Base-by-base conservation (phyloP, 2,113 vertebrate species). In the Theropithecus gelada region DNA sequence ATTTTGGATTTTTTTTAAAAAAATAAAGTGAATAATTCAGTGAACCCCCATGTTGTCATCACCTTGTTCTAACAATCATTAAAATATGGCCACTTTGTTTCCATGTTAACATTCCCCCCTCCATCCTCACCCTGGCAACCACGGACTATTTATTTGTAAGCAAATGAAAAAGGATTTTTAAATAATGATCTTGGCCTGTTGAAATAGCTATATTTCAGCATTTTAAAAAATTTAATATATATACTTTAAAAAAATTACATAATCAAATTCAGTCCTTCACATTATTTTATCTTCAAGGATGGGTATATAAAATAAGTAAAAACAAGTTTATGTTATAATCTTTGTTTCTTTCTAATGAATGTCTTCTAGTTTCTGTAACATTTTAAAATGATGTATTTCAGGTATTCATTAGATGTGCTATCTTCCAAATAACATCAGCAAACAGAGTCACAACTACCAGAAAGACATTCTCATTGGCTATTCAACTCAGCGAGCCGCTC, bases 351-450 rank as follows among this genome's bases (percentile, higher is more conserved):
- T 93, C 79, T 61, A 90, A 59, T 50, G 72, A 85, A 40, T 93
- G 40, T 27, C 50, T 93, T 93, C 86, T 55, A 72, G 27, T 70
- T 32, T 93, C 45, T 78, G 10, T 90, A 70, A 45, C 13, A 78
- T 55, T 79, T 96, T 80, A 70, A 80, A 90, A 40, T 83, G 79
- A 78, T 17, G 81, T 82, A 76, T 45, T 89, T 90, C 86, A 94
- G 18, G 43, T 90, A 86, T 57, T 80, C 79, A 84, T 50, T 80
- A 90, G 73, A 81, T 91, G 35, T 79, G 45, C 9, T 35, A 79
- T 59, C 93, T 96, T 68, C 43, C 43, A 90, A 73, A 96, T 4
- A 57, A 55, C 32, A 64, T 86, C 11, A 75, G 55, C 82, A 25
- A 57, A 25, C 48, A 78, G 79, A 84, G 18, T n/a, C 72, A 40